Evolutionary conservation across 2,113 vertebrate genomes (phyloP), one percentile per base, ranked within the genome.

Genomic region (Triplophysa rosa): DNA sequence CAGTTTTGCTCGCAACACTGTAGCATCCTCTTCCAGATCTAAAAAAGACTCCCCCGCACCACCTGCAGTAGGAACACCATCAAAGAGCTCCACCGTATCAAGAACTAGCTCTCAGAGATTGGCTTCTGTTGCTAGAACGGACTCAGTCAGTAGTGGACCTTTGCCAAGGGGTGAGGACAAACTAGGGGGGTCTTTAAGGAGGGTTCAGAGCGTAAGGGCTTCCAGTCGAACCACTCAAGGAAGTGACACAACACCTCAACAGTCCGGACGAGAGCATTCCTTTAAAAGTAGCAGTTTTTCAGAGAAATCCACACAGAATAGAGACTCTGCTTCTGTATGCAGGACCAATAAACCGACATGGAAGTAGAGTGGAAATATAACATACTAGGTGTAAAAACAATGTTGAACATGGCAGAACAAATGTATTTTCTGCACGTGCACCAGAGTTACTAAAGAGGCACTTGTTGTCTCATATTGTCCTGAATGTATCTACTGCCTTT

Each of bases 1-100:
- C 11, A 92, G 87, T 89, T 99, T 98, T 67, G 96, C 96, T 0
- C 93, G 97, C 19, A 98, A 94, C 88, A 99, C 98, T 0, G 92
- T 98, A n/a, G 93, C 98, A 42, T 99, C 94, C 5, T 91, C 95
- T 4, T 97, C 95, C 47, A 91, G 91, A 80, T 86, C 90, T 69
- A 95, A 91, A 80, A 93, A 93, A 3, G 96, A 97, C 45, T 67
- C 91, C 0, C 71, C 79, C 0, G 40, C 85, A 0, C 82, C 75
- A 0, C 87, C 94, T 4, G 91, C 79, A 75, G 86, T 90, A 29
- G 82, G 90, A 49, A 92, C 89, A 0, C 91, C 90, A 0, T 83
- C 91, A 84, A 92, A 87, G 77, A 91, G 89, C 68, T 82, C 91
- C 0, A 78, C 90, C 1, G 79, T 93, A 52, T 90, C 89, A 0